phyloP scores from a whole-genome alignment of 1,140 invertebrate species.

The Panagrolaimus sp. region DNA sequence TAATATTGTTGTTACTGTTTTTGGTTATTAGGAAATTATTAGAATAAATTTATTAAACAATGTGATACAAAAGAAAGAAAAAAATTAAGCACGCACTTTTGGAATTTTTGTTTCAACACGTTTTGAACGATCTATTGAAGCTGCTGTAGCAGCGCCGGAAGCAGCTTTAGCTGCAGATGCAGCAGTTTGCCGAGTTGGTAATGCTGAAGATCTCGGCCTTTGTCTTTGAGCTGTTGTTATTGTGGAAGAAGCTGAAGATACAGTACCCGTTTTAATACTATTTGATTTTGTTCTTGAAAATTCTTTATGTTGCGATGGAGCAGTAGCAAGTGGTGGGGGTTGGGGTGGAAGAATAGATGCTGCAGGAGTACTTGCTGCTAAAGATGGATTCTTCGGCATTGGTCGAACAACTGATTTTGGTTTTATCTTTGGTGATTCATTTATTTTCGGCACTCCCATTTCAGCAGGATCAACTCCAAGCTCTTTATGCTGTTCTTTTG shows the following conservation, averaged over 20 bases:
- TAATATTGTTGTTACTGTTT: too few species aligned
- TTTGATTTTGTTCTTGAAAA: neutral
- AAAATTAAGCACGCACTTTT: constrained; percentile 1
- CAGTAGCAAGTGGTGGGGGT: neutral
- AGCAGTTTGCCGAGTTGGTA: neutral
- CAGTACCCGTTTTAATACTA: neutral
- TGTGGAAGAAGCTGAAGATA: neutral
- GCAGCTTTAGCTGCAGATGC: neutral
- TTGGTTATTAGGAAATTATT: too few species aligned
- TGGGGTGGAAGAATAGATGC: constrained; percentile 7
- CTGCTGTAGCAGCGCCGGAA: neutral
- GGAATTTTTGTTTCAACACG: constrained; percentile 8
- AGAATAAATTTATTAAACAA: too few species aligned
- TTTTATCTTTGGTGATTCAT: constrained; percentile 15
- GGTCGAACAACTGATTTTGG: constrained; percentile 51
- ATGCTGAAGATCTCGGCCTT: too few species aligned
- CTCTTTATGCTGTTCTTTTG: constrained; percentile 29
- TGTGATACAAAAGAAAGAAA: neutral
- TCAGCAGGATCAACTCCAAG: constrained; percentile 15
- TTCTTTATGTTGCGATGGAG: neutral
- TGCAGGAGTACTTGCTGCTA: constrained; percentile 22
- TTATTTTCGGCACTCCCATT: neutral
- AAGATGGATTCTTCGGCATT: constrained; percentile 43
- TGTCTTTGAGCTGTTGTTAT: too few species aligned
- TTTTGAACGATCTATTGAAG: neutral